Conservation (phyloP, 2,113 vertebrate species). For the Plectropomus leopardus region DNA sequence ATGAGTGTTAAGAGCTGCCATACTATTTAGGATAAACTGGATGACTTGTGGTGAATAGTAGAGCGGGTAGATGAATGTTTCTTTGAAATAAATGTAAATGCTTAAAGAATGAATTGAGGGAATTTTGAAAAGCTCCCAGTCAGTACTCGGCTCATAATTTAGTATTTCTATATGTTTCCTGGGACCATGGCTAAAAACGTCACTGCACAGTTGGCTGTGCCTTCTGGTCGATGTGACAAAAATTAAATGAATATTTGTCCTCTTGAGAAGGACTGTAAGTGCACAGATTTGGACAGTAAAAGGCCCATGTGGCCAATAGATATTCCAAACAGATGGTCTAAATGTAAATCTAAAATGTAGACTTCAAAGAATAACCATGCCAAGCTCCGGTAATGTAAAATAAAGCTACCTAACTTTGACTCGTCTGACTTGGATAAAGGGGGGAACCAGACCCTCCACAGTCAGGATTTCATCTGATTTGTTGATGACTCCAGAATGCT, state of each 20-base stretch:
- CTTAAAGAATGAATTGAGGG: conserved; percentile 39
- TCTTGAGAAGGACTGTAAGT: conserved; percentile 45
- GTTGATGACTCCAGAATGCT: conserved; percentile 65
- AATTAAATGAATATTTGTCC: conserved; percentile 55
- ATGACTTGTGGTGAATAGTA: neutral
- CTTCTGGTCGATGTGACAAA: conserved; percentile 52
- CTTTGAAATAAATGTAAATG: conserved; percentile 6
- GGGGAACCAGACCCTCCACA: conserved; percentile 33
- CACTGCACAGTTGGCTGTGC: conserved; percentile 47
- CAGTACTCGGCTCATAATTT: conserved; percentile 8
- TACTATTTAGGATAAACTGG: neutral
- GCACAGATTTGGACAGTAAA: conserved; percentile 58
- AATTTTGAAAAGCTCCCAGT: conserved; percentile 30
- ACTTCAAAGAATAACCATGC: conserved; percentile 31
- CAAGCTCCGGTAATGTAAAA: conserved; percentile 14
- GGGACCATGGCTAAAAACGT: conserved; percentile 30
- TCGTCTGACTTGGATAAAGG: conserved; percentile 16
- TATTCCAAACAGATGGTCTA: conserved; percentile 60
- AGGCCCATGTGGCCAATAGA: conserved; percentile 55
- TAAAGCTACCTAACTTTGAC: conserved; percentile 28
- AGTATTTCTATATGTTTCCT: conserved; percentile 47
- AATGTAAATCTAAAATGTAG: conserved; percentile 48
- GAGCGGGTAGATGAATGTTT: conserved; percentile 28
- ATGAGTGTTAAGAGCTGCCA: neutral
- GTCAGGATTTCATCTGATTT: conserved; percentile 50